Conservation (phyloP, 2,888 invertebrate genomes). For the Ischnura elegans region DNA sequence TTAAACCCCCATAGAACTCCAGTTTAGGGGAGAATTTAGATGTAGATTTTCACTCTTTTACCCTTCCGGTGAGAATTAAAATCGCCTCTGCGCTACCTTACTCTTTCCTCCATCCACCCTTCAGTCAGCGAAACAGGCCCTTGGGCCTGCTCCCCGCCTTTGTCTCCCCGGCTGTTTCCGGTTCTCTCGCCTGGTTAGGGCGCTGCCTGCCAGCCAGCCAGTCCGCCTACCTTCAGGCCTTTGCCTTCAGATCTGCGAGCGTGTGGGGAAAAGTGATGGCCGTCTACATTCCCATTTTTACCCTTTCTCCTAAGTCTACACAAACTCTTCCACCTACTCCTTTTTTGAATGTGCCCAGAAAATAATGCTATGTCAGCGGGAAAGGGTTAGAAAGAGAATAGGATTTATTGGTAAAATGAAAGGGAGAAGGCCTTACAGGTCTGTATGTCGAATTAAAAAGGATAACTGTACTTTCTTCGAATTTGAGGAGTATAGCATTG, state of each 20-base stretch:
- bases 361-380: too few relatives aligned
- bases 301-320: not conserved
- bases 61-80: not conserved
- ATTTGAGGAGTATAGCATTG: too few relatives aligned
- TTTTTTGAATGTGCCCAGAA: not conserved
- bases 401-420: too few relatives aligned
- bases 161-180: slow-evolving; percentile 47
- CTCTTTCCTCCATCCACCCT: not conserved
- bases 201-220: not conserved
- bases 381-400: too few relatives aligned
- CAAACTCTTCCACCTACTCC: not conserved
- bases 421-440: too few relatives aligned
- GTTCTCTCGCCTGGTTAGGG: slow-evolving; percentile 33
- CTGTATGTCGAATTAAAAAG: too few relatives aligned
- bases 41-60: too few relatives aligned
- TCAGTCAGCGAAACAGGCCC: not conserved
- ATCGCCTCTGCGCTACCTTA: not conserved
- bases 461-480: too few relatives aligned
- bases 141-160: not conserved
- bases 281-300: slow-evolving; percentile 33
- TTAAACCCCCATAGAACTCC: too few relatives aligned
- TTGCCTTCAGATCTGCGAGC: not conserved
- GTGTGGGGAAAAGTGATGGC: not conserved
- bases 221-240: too few relatives aligned
- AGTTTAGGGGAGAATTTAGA: too few relatives aligned